These are phyloP conservation scores for Syrmaticus mikado DNA, from an alignment of 2,113 vertebrate genomes.

Conservation along the genomic window DNA sequence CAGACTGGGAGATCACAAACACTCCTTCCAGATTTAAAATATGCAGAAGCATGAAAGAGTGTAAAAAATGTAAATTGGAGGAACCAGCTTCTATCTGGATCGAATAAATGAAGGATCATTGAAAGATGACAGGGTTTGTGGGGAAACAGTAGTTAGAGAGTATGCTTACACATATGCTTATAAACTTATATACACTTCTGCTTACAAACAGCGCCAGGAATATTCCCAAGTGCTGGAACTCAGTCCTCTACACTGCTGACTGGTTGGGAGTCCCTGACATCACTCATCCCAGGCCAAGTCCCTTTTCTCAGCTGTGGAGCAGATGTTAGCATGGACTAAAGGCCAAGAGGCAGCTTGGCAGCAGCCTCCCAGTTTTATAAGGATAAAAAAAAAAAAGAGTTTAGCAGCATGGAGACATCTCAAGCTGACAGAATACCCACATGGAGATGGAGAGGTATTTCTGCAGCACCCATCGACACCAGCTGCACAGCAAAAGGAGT, in stretches of 20 bases:
- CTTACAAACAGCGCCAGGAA: conserved; percentile 71
- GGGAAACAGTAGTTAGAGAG: conserved; percentile 66
- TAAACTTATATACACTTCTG: conserved; percentile 69
- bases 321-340: not conserved
- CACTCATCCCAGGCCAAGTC: not conserved
- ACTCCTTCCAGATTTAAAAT: conserved; percentile 49
- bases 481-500: not conserved
- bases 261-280: not conserved
- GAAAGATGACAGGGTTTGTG: conserved; percentile 69
- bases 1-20: conserved; percentile 51
- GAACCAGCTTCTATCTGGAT: conserved; percentile 53
- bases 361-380: not conserved
- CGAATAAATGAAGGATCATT: conserved; percentile 55
- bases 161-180: conserved; percentile 76
- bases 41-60: conserved; percentile 45
- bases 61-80: conserved; percentile 68
- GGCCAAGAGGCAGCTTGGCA: not conserved
- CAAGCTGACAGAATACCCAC: not conserved
- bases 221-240: conserved; percentile 46
- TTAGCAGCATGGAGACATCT: not conserved
- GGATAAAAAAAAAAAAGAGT: not conserved
- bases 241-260: not conserved
- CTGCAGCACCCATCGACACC: accelerated
- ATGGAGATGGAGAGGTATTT: not conserved
- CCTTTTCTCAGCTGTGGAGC: not conserved